Conservation (phyloP, 2,113 vertebrate genomes). For the Spheniscus mendiculus region DNA sequence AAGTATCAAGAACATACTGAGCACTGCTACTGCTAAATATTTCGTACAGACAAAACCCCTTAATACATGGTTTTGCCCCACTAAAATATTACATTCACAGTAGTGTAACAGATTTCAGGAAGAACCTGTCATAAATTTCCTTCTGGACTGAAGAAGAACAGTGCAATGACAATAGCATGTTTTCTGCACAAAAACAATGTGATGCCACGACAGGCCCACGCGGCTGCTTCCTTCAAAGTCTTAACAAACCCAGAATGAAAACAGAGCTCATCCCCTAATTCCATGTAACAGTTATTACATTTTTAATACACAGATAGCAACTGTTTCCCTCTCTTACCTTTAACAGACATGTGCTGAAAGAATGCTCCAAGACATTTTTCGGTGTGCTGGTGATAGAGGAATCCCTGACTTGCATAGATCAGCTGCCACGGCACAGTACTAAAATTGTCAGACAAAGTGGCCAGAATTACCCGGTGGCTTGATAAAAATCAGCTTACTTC, state of each 20-base stretch:
- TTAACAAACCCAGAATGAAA: neutral
- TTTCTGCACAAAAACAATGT: neutral
- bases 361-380: constrained; percentile 6
- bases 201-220: neutral
- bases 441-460: constrained; percentile 31
- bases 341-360: neutral
- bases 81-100: neutral
- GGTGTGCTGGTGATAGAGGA: neutral
- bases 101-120: neutral
- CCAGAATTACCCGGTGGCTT: constrained; percentile 49
- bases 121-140: constrained; percentile 21
- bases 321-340: constrained; percentile 22
- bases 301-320: neutral
- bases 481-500: constrained; percentile 66
- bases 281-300: neutral
- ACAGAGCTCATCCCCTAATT: neutral
- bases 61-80: neutral
- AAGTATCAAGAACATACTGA: neutral
- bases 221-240: constrained; percentile 9
- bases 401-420: constrained; percentile 30
- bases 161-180: neutral
- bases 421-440: neutral
- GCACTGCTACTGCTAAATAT: neutral
- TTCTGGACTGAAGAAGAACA: constrained; percentile 37
- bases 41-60: constrained; percentile 1